These are phyloP conservation scores for Hemicentrotus pulcherrimus DNA, from an alignment of 35 echinoderm and acorn worm genomes.

Conservation along the genomic window DNA sequence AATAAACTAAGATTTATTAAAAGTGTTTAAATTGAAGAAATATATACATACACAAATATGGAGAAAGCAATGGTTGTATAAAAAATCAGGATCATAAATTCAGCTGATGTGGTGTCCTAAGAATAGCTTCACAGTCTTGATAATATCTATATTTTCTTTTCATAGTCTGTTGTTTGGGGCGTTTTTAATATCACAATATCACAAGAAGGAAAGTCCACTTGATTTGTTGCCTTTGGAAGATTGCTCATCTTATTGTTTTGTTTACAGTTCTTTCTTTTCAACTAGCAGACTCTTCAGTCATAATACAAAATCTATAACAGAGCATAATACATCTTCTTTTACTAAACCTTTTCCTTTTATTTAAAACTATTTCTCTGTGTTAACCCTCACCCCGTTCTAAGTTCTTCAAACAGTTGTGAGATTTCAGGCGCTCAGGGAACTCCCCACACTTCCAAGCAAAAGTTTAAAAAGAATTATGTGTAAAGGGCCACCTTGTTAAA, in stretches of 20 bases:
- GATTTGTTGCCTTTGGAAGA: background rate
- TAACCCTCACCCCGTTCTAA: background rate
- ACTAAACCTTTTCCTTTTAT: background rate
- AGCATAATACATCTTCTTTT: background rate
- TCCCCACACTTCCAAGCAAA: background rate
- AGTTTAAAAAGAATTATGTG: too few species aligned
- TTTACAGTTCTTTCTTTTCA: constrained; percentile 3
- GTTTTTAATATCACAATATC: background rate
- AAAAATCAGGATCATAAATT: background rate
- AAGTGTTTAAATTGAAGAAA: background rate
- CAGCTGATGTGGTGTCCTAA: too few species aligned
- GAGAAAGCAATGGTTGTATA: background rate
- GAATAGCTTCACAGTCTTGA: too few species aligned
- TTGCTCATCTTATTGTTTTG: background rate
- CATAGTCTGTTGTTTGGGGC: background rate
- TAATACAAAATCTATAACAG: background rate
- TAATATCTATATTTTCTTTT: background rate
- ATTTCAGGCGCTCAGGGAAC: background rate
- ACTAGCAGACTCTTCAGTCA: background rate
- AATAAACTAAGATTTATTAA: background rate
- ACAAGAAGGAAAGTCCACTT: background rate
- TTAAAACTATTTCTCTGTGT: background rate
- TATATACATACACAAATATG: background rate
- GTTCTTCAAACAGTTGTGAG: constrained; percentile 18
- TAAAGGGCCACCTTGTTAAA: too few species aligned